These are phyloP conservation scores for Ivindomyrus marchei DNA, from an alignment of 2,113 vertebrate species.

Conservation along the genomic window DNA sequence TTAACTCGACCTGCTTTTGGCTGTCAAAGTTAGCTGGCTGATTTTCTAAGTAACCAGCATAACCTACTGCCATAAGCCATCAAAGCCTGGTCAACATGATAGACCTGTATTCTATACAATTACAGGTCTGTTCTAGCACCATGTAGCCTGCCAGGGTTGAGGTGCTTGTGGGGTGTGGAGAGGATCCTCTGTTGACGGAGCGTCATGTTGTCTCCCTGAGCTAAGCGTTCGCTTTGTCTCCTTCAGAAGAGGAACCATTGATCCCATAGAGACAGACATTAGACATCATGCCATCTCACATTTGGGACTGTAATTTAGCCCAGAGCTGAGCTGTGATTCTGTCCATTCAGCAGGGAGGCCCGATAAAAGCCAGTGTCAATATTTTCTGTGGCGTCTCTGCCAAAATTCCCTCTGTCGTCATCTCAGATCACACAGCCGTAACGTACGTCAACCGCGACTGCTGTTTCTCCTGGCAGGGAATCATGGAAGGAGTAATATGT, in stretches of 20 bases:
- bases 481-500: not conserved
- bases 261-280: not conserved
- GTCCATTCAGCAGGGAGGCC: constrained; percentile 29
- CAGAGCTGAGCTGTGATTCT: not conserved
- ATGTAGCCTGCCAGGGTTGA: not conserved
- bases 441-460: constrained; percentile 20
- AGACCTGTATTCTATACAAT: not conserved
- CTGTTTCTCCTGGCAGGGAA: constrained; percentile 32
- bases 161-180: not conserved
- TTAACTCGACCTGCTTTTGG: not conserved
- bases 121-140: not conserved
- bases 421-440: constrained; percentile 5
- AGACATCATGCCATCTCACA: not conserved
- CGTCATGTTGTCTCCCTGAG: not conserved
- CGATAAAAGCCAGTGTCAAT: constrained; percentile 40
- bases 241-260: not conserved
- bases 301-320: not conserved
- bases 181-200: not conserved
- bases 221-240: not conserved
- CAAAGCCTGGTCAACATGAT: not conserved
- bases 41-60: not conserved
- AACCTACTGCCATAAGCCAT: not conserved
- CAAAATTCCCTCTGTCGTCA: constrained; percentile 34
- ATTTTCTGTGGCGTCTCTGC: constrained; percentile 35
- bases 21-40: not conserved